Base-by-base conservation (phyloP, 2,888 invertebrate genomes). In the Cantharis lateralis region DNA sequence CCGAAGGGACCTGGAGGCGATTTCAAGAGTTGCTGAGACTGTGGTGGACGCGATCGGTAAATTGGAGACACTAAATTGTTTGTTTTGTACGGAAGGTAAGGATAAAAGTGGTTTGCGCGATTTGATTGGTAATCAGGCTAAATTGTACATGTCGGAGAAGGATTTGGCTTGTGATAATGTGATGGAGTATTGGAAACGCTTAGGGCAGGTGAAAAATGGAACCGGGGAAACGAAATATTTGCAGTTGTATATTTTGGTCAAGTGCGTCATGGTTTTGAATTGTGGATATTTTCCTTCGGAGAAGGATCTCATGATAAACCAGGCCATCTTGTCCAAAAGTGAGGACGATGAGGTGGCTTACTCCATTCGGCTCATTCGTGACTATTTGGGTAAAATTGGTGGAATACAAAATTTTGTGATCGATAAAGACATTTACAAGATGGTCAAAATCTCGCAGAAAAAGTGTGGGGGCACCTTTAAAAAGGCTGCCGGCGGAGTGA, bases 21-120 rank as follows among this genome's bases (percentile, higher is more conserved):
- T 77, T 15, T 18, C 24, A 2, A 62, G 77, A 28, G 64, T 75
- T 13, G 18, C 68, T 10, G 72, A 69, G 70, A 61, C 72, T 0
- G 62, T 77, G 13, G 63, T 70, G 3, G 66, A 70, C 16, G 68
- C 62, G 18, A 71, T 77, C 10, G 72, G 70, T 69, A 77, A 77
- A n/a, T 70, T 70, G 15, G 74, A 74, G 15, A 72, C 63, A 4
- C 62, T 77, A n/a, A 77, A 77, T 62, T 74, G 77, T 15, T 63
- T 77, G 20, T 77, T 77, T 75, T 74, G 66, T 24, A 77, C 77
- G 15, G 74, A 77, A 75, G 71, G 72, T 2, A 77, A 77, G 20
- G 77, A 77, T 62, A 75, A 75, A 70, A 63, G 24, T 28, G 62
- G 20, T 62, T 15, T 77, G 13, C 70, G 69, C 13, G 74, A 77